A percentile compares a stretch with the other conserved stretches of the same genome.
Evolutionary conservation across 2,888 invertebrate species (phyloP).

Genomic region (Lordiphosa andalusiaca): DNA sequence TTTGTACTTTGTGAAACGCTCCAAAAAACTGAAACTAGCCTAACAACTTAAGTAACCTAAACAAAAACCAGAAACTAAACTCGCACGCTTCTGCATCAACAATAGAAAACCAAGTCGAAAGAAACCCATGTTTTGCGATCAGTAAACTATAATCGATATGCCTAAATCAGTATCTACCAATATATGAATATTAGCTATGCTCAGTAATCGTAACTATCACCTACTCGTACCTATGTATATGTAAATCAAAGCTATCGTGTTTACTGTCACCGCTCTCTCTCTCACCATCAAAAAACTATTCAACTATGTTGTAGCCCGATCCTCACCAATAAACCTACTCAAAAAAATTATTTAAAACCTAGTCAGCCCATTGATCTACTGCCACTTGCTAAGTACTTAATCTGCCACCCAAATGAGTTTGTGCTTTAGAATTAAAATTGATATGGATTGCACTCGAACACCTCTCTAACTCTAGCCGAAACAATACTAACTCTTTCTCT

Average conservation of each 20-base stretch:
- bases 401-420: slow-evolving; percentile 41
- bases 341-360: background rate
- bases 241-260: slow-evolving; percentile 68
- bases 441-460: slow-evolving; percentile 46
- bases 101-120: slow-evolving; percentile 28
- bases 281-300: slow-evolving; percentile 20
- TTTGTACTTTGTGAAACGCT: slow-evolving; percentile 65
- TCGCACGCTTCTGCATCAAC: slow-evolving; percentile 80
- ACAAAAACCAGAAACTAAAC: slow-evolving; percentile 65
- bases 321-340: background rate
- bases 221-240: slow-evolving; percentile 60
- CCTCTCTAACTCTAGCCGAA: slow-evolving; percentile 22
- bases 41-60: slow-evolving; percentile 66
- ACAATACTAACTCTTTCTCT: slow-evolving; percentile 8
- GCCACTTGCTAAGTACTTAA: slow-evolving; percentile 34
- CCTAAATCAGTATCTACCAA: slow-evolving; percentile 48
- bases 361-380: slow-evolving; percentile 35
- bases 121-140: slow-evolving; percentile 70
- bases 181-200: slow-evolving; percentile 61
- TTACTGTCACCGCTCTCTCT: slow-evolving; percentile 55
- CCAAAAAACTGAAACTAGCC: slow-evolving; percentile 70
- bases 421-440: slow-evolving; percentile 54
- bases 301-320: slow-evolving; percentile 30
- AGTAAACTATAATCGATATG: slow-evolving; percentile 61
- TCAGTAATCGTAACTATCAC: slow-evolving; percentile 71